Percentiles rank a stretch among this genome's conserved stretches.
Evolutionary conservation across 2,888 invertebrate species (phyloP).

Genomic region (Ceraclea dissimilis): DNA sequence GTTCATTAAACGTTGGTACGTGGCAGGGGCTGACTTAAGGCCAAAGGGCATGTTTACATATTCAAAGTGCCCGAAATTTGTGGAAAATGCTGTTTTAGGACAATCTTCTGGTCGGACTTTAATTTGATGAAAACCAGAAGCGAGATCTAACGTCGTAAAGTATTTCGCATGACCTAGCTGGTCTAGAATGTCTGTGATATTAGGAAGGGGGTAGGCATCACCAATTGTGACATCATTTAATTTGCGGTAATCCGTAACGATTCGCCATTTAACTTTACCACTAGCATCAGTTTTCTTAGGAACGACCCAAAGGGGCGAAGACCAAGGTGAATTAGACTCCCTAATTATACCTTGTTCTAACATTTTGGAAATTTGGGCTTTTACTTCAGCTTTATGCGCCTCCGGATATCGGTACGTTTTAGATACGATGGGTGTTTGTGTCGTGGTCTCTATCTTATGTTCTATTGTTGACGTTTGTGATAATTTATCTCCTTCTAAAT

Average conservation of each 20-base stretch:
- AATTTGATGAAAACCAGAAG: conserved; percentile 34
- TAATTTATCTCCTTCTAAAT: conserved; percentile 6
- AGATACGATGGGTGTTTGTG: conserved; percentile 28
- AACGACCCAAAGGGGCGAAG: conserved; percentile 25
- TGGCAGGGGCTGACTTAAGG: conserved; percentile 35
- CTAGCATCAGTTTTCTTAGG: conserved; percentile 30
- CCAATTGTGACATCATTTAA: conserved; percentile 33
- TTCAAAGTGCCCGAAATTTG: conserved; percentile 31
- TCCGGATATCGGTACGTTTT: conserved; percentile 33
- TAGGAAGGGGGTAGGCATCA: conserved; percentile 32
- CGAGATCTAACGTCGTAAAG: conserved; percentile 32
- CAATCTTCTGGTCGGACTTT: conserved; percentile 28
- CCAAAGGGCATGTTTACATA: conserved; percentile 33
- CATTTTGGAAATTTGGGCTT: conserved; percentile 30
- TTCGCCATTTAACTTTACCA: conserved; percentile 29
- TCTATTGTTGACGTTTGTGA: not conserved
- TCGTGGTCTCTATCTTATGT: conserved; percentile 31
- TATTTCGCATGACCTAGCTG: conserved; percentile 32
- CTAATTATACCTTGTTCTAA: conserved; percentile 29
- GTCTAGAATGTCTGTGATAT: conserved; percentile 32
- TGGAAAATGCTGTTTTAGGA: conserved; percentile 33
- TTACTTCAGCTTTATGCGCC: conserved; percentile 30
- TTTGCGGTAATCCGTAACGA: conserved; percentile 34
- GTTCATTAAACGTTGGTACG: conserved; percentile 35
- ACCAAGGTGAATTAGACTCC: conserved; percentile 28